phyloP scores from a whole-genome alignment of 2,113 vertebrate genomes.

The Sander lucioperca region DNA sequence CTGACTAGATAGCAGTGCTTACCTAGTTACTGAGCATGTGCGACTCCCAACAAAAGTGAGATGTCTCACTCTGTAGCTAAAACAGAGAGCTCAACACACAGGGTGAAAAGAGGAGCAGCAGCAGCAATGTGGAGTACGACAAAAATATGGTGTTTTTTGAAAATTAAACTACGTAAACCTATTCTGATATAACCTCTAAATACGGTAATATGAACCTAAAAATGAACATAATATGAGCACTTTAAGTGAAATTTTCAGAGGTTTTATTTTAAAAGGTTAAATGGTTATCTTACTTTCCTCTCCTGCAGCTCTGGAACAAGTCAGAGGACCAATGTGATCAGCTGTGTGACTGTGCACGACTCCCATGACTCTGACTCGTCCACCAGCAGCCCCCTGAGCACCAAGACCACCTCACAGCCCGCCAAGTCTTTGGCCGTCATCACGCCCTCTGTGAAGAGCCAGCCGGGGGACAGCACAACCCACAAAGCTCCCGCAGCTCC shows the following conservation, averaged over 20 bases:
- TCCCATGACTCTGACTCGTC: constrained; percentile 98
- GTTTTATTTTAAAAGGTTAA: not conserved
- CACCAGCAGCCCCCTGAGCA: constrained; percentile 90
- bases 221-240: too few species aligned
- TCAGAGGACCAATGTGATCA: constrained; percentile 96
- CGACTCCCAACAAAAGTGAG: too few species aligned
- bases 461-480: constrained; percentile 87
- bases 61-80: too few species aligned
- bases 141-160: too few species aligned
- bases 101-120: too few species aligned
- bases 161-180: too few species aligned
- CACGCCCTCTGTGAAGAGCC: constrained; percentile 90
- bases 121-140: too few species aligned
- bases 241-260: not conserved
- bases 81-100: too few species aligned
- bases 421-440: constrained; percentile 90
- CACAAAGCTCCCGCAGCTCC: constrained; percentile 81
- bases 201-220: too few species aligned
- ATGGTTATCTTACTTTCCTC: not conserved
- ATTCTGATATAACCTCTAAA: too few species aligned
- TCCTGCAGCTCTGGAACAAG: constrained; percentile 87
- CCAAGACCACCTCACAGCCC: constrained; percentile 84
- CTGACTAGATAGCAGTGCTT: too few species aligned
- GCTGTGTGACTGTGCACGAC: constrained; percentile 97
- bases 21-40: too few species aligned